These are phyloP conservation scores for Varecia variegata DNA, from an alignment of 2,797 vertebrate species.

Conservation along the genomic window DNA sequence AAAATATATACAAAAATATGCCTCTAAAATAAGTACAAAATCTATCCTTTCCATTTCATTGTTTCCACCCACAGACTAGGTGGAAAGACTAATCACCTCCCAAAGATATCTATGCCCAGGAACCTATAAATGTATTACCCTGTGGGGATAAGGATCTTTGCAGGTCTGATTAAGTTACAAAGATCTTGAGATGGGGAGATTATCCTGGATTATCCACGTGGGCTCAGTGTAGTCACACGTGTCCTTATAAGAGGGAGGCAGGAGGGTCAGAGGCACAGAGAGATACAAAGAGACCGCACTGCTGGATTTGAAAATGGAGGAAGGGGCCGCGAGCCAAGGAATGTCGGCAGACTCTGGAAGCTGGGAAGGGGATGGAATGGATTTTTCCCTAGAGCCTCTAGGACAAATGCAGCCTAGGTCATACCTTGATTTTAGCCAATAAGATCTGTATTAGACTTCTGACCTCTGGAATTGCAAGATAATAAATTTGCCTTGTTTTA, in stretches of 20 bases:
- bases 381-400: neutral
- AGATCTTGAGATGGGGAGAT: neutral
- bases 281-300: fast-evolving
- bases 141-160: neutral
- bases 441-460: neutral
- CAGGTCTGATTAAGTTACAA: neutral
- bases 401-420: neutral
- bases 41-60: neutral
- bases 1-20: neutral
- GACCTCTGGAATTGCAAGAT: neutral
- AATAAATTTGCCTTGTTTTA: neutral
- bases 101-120: neutral
- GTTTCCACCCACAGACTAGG: neutral
- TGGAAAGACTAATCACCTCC: neutral
- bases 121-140: neutral
- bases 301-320: neutral
- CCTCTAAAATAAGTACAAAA: neutral
- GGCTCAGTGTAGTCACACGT: neutral
- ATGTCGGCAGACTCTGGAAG: neutral
- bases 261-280: neutral
- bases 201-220: neutral
- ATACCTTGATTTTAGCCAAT: neutral
- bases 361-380: neutral
- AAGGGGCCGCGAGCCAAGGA: neutral
- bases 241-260: neutral